A percentile compares a stretch with the other conserved stretches of the same genome.
Conservation (phyloP, 2,797 vertebrate genomes). For the Platalea minor region DNA sequence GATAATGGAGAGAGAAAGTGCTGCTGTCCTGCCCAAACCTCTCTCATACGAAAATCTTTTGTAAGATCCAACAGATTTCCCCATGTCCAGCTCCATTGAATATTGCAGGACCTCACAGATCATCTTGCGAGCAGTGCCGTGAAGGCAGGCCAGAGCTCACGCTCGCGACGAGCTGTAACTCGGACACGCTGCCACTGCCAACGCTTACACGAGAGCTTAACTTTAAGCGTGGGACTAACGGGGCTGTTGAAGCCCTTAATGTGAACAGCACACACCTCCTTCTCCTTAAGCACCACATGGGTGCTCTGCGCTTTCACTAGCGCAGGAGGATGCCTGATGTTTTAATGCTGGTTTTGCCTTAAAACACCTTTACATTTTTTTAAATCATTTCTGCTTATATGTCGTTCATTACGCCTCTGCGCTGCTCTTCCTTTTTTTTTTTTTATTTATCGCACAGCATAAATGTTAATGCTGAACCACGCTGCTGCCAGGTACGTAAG, state of each 20-base stretch:
- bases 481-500: not conserved
- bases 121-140: not conserved
- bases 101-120: not conserved
- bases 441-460: not conserved
- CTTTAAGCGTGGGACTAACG: not conserved
- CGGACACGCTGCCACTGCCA: fast-evolving
- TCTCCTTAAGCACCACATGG: not conserved
- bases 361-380: not conserved
- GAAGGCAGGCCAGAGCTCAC: not conserved
- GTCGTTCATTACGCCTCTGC: fast-evolving
- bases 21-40: not conserved
- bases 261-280: not conserved
- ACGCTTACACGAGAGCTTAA: not conserved
- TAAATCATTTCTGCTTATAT: fast-evolving
- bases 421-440: not conserved
- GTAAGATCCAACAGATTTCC: not conserved
- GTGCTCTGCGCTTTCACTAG: not conserved
- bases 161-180: not conserved
- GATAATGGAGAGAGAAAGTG: not conserved
- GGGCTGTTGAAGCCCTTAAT: not conserved
- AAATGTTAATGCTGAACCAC: not conserved
- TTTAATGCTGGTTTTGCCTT: not conserved
- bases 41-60: not conserved
- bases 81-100: not conserved
- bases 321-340: fast-evolving